Evolutionary conservation across 53 echinoderm and acorn worm species (phyloP).

Genomic region (Patiria pectinifera): DNA sequence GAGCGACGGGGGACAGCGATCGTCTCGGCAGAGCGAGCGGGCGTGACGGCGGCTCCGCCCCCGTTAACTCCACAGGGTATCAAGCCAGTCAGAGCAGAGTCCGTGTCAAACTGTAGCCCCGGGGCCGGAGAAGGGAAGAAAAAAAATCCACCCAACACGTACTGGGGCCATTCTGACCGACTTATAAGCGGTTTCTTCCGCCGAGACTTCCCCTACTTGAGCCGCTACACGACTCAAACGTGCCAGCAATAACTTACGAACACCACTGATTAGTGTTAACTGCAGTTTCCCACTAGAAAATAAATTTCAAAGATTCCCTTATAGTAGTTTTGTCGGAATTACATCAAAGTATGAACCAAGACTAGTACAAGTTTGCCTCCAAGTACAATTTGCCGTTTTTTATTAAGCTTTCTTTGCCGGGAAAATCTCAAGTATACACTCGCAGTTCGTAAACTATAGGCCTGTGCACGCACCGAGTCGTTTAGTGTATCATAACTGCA

Average conservation of each 20-base stretch:
- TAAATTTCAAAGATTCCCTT: background rate
- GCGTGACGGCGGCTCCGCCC: background rate
- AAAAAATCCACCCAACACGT: background rate
- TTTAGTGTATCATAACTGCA: background rate
- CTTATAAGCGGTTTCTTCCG: background rate
- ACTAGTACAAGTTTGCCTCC: background rate
- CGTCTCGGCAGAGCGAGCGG: background rate
- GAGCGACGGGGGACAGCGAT: background rate
- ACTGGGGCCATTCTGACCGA: constrained; percentile 10
- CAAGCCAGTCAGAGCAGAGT: background rate
- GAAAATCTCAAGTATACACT: background rate
- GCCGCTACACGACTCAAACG: background rate
- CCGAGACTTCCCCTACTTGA: background rate
- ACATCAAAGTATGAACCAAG: background rate
- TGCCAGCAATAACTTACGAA: background rate
- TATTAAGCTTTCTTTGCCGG: background rate
- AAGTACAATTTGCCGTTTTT: background rate
- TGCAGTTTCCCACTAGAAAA: no score
- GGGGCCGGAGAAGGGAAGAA: background rate
- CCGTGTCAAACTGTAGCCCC: background rate
- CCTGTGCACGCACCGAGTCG: background rate
- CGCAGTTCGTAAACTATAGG: background rate
- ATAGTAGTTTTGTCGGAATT: background rate
- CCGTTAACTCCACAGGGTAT: background rate
- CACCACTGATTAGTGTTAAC: background rate